Evolutionary conservation across 2,113 vertebrate genomes (phyloP).

Genomic region (Cryptoleucopteryx plumbea): DNA sequence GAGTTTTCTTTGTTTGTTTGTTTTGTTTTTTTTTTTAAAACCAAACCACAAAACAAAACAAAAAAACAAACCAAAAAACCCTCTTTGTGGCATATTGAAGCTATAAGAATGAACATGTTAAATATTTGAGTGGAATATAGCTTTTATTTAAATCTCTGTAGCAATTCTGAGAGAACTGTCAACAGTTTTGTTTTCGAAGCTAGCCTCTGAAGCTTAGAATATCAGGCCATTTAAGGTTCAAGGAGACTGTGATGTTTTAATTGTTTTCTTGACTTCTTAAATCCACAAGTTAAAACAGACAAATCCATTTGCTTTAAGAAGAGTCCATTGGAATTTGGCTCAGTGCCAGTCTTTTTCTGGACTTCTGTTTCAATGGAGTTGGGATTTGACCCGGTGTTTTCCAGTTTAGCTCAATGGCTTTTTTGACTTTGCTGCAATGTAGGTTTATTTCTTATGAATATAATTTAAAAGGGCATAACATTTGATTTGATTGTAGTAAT

Average conservation of each 20-base stretch:
- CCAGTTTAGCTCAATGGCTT: neutral
- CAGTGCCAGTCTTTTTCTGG: neutral
- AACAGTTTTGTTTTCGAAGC: neutral
- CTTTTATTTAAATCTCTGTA: neutral
- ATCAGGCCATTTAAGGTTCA: neutral
- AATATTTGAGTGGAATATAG: neutral
- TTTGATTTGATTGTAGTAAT: neutral
- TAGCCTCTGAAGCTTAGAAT: neutral
- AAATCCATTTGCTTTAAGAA: neutral
- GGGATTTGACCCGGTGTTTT: neutral
- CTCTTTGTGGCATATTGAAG: neutral
- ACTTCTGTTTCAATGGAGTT: neutral
- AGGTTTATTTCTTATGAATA: neutral
- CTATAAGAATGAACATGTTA: neutral
- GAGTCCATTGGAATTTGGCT: neutral
- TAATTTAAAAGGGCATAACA: neutral
- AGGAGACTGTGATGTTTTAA: neutral
- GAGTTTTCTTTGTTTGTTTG: neutral
- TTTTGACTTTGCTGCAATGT: neutral
- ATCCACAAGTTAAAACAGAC: neutral
- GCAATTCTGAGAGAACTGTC: neutral
- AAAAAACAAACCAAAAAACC: neutral
- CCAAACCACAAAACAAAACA: neutral
- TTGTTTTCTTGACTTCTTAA: neutral
- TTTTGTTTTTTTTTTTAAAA: neutral